Percentiles rank a stretch among this genome's conserved stretches.
Evolutionary conservation across 2,888 invertebrate species (phyloP).

Genomic region (Caenorhabditis sp.): DNA sequence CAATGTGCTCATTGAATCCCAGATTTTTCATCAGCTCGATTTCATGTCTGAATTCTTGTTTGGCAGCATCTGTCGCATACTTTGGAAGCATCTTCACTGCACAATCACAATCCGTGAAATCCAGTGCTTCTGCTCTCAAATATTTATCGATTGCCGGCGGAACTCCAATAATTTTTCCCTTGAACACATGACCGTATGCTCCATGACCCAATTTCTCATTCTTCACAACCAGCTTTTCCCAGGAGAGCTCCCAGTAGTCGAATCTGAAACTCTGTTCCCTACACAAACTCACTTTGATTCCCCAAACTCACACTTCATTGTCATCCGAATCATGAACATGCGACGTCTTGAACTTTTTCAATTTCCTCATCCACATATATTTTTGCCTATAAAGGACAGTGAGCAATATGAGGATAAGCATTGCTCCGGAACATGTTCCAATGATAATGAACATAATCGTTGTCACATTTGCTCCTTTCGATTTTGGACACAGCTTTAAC

Average conservation of each 20-base stretch:
- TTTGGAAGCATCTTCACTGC: slow-evolving; percentile 78
- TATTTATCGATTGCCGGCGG: slow-evolving; percentile 78
- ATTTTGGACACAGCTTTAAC: slow-evolving; percentile 40
- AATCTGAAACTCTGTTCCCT: slow-evolving; percentile 68
- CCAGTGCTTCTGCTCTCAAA: slow-evolving; percentile 66
- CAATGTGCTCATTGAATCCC: slow-evolving; percentile 79
- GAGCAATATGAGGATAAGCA: slow-evolving; percentile 75
- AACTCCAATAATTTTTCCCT: slow-evolving; percentile 77
- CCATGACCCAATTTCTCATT: slow-evolving; percentile 79
- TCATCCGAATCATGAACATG: slow-evolving; percentile 63
- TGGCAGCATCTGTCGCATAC: slow-evolving; percentile 76
- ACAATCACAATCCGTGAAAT: slow-evolving; percentile 69
- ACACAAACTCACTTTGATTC: no score
- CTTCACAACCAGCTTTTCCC: slow-evolving; percentile 79
- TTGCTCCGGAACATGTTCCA: slow-evolving; percentile 75
- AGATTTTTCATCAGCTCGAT: slow-evolving; percentile 81
- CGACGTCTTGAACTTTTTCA: slow-evolving; percentile 72
- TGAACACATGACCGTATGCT: slow-evolving; percentile 79
- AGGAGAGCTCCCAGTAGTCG: slow-evolving; percentile 80
- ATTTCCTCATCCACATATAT: slow-evolving; percentile 77
- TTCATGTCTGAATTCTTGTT: slow-evolving; percentile 76
- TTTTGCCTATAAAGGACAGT: slow-evolving; percentile 79
- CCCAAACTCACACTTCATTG: slow-evolving; percentile 68
- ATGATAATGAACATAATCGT: slow-evolving; percentile 78
- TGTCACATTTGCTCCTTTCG: slow-evolving; percentile 57